A percentile compares a stretch with the other conserved stretches of the same genome.
Conservation (phyloP, 1,140 invertebrate species). For the Drosophila prosaltans region DNA sequence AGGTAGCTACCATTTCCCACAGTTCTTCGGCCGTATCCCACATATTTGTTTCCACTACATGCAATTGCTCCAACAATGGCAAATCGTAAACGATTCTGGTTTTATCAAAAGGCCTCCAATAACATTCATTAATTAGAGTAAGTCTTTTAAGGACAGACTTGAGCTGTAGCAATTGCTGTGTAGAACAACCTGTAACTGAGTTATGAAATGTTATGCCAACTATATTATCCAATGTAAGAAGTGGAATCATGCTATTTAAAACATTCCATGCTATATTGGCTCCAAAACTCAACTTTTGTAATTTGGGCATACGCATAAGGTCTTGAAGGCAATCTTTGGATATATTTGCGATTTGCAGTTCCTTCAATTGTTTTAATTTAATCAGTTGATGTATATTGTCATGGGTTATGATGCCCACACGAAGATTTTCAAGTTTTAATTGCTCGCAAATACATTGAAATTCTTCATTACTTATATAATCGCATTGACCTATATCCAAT, state of each 20-base stretch:
- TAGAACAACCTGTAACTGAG: not conserved
- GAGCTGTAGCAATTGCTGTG: not conserved
- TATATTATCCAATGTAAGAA: not conserved
- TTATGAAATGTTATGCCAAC: slow-evolving; percentile 4
- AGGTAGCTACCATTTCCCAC: slow-evolving; percentile 1
- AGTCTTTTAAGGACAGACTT: not conserved
- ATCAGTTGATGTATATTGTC: not conserved
- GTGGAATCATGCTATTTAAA: not conserved
- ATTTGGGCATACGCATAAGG: slow-evolving; percentile 1
- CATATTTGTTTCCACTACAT: not conserved
- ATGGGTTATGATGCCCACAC: not conserved
- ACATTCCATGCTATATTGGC: not conserved
- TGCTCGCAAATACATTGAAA: slow-evolving; percentile 1
- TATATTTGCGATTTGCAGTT: not conserved
- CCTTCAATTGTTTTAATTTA: not conserved
- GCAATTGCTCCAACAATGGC: not conserved
- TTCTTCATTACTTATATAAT: not conserved
- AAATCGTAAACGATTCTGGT: slow-evolving; percentile 3
- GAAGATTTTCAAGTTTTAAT: not conserved
- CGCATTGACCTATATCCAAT: slow-evolving; percentile 9
- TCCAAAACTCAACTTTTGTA: not conserved
- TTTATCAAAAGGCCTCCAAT: not conserved
- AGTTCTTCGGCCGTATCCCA: slow-evolving; percentile 14
- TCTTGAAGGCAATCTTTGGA: not conserved
- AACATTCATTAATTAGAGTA: not conserved